Percentiles rank a stretch among this genome's conserved stretches.
These are phyloP conservation scores for Zosterops pallidus DNA, from an alignment of 2,113 vertebrate genomes.

Conservation along the genomic window DNA sequence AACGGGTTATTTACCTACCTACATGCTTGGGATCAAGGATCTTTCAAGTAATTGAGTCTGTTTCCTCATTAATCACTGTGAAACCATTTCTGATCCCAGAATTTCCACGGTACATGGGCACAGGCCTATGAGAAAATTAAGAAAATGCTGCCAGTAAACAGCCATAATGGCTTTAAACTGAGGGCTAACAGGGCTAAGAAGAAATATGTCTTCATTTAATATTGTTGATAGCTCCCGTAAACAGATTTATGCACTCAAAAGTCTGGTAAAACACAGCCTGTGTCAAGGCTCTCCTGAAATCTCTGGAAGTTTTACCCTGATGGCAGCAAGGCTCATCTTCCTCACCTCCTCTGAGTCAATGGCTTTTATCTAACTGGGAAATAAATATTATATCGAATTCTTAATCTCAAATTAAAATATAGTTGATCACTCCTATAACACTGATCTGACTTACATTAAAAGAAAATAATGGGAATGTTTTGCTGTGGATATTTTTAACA, in stretches of 20 bases:
- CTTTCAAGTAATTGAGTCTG: background rate
- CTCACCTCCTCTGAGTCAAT: background rate
- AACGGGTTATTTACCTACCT: background rate
- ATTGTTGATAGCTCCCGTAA: background rate
- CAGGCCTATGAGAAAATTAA: background rate
- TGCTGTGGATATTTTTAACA: background rate
- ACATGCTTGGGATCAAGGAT: background rate
- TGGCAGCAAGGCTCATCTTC: background rate
- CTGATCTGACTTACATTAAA: background rate
- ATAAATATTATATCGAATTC: background rate
- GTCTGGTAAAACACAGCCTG: background rate
- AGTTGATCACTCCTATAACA: background rate
- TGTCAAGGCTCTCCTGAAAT: background rate
- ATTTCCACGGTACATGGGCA: background rate
- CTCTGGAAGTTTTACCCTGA: background rate
- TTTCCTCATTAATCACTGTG: background rate
- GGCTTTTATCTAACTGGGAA: background rate
- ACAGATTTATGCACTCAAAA: background rate
- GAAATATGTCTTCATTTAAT: background rate
- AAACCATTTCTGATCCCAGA: background rate
- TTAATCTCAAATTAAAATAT: background rate
- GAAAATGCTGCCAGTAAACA: background rate
- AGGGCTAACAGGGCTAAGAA: background rate
- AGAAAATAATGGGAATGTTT: background rate
- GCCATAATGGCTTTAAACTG: background rate